phyloP scores from a whole-genome alignment of 2,888 invertebrate species.

The Cantharis nigra region DNA sequence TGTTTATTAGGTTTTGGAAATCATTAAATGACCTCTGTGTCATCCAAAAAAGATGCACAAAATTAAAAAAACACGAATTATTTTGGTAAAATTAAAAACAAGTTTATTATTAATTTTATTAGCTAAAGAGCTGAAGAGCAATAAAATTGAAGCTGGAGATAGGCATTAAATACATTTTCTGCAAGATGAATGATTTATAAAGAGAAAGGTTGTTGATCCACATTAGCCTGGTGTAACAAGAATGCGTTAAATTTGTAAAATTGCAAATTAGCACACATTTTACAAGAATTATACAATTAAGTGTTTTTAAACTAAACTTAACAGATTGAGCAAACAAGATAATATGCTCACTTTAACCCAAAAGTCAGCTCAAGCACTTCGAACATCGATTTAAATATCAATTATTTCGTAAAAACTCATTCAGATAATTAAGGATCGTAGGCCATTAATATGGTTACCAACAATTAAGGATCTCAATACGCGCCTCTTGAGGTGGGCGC shows the following conservation, averaged over 20 bases:
- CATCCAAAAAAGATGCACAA: too few relatives aligned
- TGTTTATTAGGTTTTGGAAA: too few relatives aligned
- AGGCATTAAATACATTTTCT: not conserved
- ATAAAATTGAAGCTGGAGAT: not conserved
- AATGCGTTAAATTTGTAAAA: not conserved
- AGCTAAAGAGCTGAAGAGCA: not conserved
- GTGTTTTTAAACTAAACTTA: not conserved
- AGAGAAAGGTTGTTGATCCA: not conserved
- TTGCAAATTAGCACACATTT: not conserved
- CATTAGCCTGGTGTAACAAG: not conserved
- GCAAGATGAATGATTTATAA: not conserved
- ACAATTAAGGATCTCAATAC: too few relatives aligned
- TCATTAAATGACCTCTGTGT: too few relatives aligned
- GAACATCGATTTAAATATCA: not conserved
- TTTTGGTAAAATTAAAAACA: not conserved
- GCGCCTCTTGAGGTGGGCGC: too few relatives aligned
- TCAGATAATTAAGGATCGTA: too few relatives aligned
- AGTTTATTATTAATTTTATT: not conserved
- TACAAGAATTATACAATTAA: not conserved
- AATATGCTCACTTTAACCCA: not conserved
- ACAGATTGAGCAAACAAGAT: not conserved
- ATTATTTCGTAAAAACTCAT: too few relatives aligned
- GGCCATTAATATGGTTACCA: too few relatives aligned
- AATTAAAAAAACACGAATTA: not conserved
- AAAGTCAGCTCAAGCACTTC: not conserved